A percentile compares a stretch with the other conserved stretches of the same genome.
Evolutionary conservation across 2,797 vertebrate species (phyloP).

Genomic region (Anniella stebbinsi): DNA sequence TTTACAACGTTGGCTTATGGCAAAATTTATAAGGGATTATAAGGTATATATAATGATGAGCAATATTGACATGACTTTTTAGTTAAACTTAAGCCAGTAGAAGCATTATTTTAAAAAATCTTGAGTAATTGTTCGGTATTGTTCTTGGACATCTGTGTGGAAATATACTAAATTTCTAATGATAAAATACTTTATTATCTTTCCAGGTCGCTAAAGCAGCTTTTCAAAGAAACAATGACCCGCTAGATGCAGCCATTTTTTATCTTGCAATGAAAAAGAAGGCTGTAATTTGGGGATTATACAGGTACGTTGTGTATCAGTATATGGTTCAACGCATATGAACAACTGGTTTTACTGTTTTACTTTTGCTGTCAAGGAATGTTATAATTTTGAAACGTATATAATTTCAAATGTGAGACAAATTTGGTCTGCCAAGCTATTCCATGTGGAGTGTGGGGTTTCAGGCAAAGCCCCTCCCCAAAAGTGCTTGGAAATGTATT

Average conservation of each 20-base stretch:
- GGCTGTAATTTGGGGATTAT: slow-evolving; percentile 97
- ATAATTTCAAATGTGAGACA: background rate
- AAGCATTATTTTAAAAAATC: background rate
- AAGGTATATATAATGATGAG: background rate
- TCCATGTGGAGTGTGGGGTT: too few relatives aligned
- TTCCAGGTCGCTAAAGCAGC: slow-evolving; percentile 94
- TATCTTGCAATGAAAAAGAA: slow-evolving; percentile 99
- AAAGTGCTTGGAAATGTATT: too few relatives aligned
- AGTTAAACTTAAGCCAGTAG: background rate
- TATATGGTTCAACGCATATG: background rate
- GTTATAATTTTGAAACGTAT: background rate
- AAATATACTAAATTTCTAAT: background rate
- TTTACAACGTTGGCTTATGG: background rate
- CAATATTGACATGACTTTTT: background rate
- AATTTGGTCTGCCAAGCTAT: too few relatives aligned
- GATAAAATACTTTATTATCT: slow-evolving; percentile 8
- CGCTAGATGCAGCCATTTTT: slow-evolving; percentile 96
- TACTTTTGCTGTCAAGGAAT: background rate
- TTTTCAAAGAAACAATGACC: slow-evolving; percentile 94
- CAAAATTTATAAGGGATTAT: background rate
- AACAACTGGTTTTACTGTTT: background rate
- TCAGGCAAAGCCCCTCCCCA: too few relatives aligned
- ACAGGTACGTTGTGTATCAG: slow-evolving; percentile 83
- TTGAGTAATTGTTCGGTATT: background rate
- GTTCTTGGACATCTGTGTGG: background rate